Evolutionary conservation across 2,113 vertebrate genomes (phyloP).

Genomic region (Poicephalus gulielmi): DNA sequence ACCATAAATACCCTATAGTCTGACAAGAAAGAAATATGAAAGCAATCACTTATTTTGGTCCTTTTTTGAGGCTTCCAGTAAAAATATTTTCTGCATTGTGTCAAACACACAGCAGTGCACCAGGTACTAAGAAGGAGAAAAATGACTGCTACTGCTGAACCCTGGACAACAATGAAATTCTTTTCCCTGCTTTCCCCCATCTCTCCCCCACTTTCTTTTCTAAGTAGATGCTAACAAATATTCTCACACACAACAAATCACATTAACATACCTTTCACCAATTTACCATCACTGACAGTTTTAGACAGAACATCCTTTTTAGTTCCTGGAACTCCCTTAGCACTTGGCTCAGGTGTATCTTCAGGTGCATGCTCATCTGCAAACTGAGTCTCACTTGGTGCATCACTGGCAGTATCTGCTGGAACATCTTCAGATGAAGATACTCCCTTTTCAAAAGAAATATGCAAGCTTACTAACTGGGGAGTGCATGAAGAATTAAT

Average conservation of each 20-base stretch:
- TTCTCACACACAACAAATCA: not conserved
- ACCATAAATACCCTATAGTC: not conserved
- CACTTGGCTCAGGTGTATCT: slow-evolving; percentile 30
- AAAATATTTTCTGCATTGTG: not conserved
- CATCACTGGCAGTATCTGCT: slow-evolving; percentile 11
- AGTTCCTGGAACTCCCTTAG: slow-evolving; percentile 18
- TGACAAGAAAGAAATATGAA: not conserved
- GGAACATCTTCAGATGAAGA: slow-evolving; percentile 67
- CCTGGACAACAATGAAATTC: not conserved
- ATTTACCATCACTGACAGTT: slow-evolving; percentile 74
- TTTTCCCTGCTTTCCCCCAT: not conserved
- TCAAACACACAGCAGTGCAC: too few species aligned
- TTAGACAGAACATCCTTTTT: slow-evolving; percentile 69
- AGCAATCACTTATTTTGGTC: not conserved
- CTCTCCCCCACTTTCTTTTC: not conserved
- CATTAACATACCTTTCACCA: slow-evolving; percentile 76
- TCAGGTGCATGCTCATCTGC: slow-evolving; percentile 46
- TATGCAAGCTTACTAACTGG: not conserved
- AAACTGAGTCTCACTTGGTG: slow-evolving; percentile 24
- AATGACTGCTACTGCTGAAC: too few species aligned
- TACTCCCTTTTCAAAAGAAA: slow-evolving; percentile 59
- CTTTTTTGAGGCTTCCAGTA: not conserved
- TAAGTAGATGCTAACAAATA: not conserved
- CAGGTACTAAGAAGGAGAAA: too few species aligned
- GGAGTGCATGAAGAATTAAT: not conserved